A percentile compares a stretch with the other conserved stretches of the same genome.
phyloP scores from a whole-genome alignment of 2,797 vertebrate species.

The Pseudomugil tenellus region DNA sequence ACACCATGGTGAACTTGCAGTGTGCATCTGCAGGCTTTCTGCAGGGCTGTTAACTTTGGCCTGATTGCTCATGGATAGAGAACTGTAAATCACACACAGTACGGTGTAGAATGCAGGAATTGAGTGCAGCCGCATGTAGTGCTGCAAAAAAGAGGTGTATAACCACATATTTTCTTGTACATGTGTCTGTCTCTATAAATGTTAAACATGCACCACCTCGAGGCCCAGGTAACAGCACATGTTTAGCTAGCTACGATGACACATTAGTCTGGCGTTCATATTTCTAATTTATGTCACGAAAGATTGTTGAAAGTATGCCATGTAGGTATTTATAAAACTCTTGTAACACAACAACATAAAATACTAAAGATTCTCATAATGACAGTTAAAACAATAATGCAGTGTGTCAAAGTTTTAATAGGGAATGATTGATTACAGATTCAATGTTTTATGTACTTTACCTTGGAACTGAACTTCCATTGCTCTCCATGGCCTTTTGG shows the following conservation, averaged over 20 bases:
- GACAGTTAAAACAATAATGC: slow-evolving; percentile 39
- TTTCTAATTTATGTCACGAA: slow-evolving; percentile 82
- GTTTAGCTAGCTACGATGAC: slow-evolving; percentile 15
- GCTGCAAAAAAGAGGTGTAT: slow-evolving; percentile 68
- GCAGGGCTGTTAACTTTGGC: slow-evolving; percentile 92
- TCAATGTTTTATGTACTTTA: slow-evolving; percentile 89
- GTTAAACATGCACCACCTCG: slow-evolving; percentile 65
- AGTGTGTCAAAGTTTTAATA: slow-evolving; percentile 46
- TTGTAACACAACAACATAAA: slow-evolving; percentile 69
- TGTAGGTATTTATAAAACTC: slow-evolving; percentile 81
- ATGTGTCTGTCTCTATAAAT: slow-evolving; percentile 47
- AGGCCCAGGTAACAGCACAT: slow-evolving; percentile 46
- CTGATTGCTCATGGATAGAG: slow-evolving; percentile 86
- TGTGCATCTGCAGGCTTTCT: slow-evolving; percentile 89
- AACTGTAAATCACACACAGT: slow-evolving; percentile 91
- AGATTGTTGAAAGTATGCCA: slow-evolving; percentile 83
- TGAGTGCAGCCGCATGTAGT: slow-evolving; percentile 81
- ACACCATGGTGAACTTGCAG: slow-evolving; percentile 82
- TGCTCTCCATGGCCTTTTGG: slow-evolving; percentile 83
- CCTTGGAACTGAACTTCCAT: slow-evolving; percentile 90
- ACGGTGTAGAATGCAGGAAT: slow-evolving; percentile 83
- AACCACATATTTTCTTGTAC: slow-evolving; percentile 44
- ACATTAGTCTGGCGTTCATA: slow-evolving; percentile 11
- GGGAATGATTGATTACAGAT: slow-evolving; percentile 87
- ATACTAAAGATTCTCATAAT: slow-evolving; percentile 48